A percentile compares a stretch with the other conserved stretches of the same genome.
These are phyloP conservation scores for Apamea crenata DNA, from an alignment of 2,888 invertebrate genomes.

Conservation along the genomic window DNA sequence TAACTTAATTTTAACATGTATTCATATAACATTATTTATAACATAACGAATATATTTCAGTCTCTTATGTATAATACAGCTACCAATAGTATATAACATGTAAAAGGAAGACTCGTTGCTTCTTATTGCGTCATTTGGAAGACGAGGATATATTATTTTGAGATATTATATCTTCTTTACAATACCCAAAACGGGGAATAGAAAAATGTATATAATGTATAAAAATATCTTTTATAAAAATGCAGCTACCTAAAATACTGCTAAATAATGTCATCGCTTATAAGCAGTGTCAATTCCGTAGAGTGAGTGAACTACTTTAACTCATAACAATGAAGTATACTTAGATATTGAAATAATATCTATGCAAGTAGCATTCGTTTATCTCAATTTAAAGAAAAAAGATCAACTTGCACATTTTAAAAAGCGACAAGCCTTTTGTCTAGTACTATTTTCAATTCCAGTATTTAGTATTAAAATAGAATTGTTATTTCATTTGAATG, in stretches of 20 bases:
- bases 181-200: conserved; percentile 16
- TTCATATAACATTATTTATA: conserved; percentile 38
- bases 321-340: background rate
- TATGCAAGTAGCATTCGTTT: background rate
- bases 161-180: conserved; percentile 4
- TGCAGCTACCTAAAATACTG: conserved; percentile 12
- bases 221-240: conserved; percentile 28
- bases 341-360: background rate
- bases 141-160: conserved; percentile 39
- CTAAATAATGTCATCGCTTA: conserved; percentile 1
- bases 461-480: background rate
- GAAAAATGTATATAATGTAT: conserved; percentile 10
- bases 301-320: background rate
- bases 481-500: conserved; percentile 12
- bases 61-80: conserved; percentile 68
- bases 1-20: conserved; percentile 7
- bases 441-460: background rate
- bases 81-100: conserved; percentile 53
- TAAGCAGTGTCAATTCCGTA: background rate
- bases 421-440: background rate
- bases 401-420: background rate
- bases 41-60: conserved; percentile 64
- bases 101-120: conserved; percentile 58
- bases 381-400: background rate
- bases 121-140: conserved; percentile 57